Base-by-base conservation (phyloP, 2,888 invertebrate species). In the Ochlodes sylvanus region DNA sequence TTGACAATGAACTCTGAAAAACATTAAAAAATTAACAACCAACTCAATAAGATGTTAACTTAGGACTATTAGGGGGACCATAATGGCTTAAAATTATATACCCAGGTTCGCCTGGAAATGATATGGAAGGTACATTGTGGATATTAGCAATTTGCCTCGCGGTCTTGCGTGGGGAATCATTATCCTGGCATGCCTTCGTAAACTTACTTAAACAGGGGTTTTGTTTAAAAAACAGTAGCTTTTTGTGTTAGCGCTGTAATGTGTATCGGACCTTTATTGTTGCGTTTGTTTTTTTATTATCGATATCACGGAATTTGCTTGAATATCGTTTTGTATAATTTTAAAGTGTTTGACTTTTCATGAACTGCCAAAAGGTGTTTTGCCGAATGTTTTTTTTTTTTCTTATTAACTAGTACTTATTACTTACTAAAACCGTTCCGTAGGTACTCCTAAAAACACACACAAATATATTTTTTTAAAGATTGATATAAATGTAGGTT, bases 71-170 rank as follows among this genome's bases (percentile, higher is more conserved):
- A 54, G 54, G 21, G n/a, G 54, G n/a, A 54, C n/a, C n/a, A 54
- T 54, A 54, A 54, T 54, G 54, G 54, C n/a, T 2, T 54, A 54
- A 54, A 54, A 54, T 54, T 54, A 54, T 32, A 54, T 14, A 54
- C 54, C 2, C 50, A 12, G 19, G 19, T 19, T 6, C 10, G 19
- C 19, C 50, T 50, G 50, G 19, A n/a, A 0, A 50, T 50, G 54
- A 54, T 32, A 32, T 14, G 21, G n/a, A 3, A 54, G 19, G 54
- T 0, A 1, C 3, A 34, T 4, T 55, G 27, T 54, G 55, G 15
- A 34, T 55, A 34, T 55, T 32, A 34, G 34, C 17, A 55, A 34
- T 55, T 34, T 55, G 34, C 15, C 55, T 7, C 34, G 34, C 34
- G 34, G 55, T 17, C 4, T 19, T 7, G 15, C 32, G 15, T 5